Evolutionary conservation across 2,888 invertebrate species (phyloP).

Genomic region (Aporophyla nigra): DNA sequence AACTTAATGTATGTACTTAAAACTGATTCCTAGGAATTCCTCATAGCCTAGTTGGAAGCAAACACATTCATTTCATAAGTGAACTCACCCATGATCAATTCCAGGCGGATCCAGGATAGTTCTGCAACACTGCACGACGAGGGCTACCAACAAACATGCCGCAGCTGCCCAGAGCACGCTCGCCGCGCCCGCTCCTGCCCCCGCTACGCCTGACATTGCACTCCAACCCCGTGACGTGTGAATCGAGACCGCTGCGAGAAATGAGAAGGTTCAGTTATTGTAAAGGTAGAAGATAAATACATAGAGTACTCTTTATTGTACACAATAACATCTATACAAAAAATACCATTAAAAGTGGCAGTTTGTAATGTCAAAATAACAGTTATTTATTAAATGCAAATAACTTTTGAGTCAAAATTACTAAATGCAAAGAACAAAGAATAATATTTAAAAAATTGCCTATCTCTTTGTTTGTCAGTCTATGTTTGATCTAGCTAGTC

Average conservation of each 20-base stretch:
- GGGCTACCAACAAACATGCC: constrained; percentile 88
- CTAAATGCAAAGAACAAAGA: too few relatives aligned
- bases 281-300: neutral
- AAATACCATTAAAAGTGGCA: too few relatives aligned
- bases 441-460: too few relatives aligned
- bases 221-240: constrained; percentile 91
- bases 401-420: too few relatives aligned
- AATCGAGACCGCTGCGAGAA: constrained; percentile 90
- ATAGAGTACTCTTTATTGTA: neutral
- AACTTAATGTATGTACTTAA: neutral
- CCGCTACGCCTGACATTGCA: constrained; percentile 78
- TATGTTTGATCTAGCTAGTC: too few relatives aligned
- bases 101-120: constrained; percentile 88
- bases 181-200: constrained; percentile 81
- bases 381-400: too few relatives aligned
- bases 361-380: too few relatives aligned
- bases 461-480: too few relatives aligned
- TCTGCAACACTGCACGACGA: constrained; percentile 89
- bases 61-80: too few relatives aligned
- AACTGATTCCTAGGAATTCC: neutral
- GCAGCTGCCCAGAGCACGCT: constrained; percentile 90
- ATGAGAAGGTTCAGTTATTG: constrained; percentile 1
- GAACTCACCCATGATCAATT: constrained; percentile 74
- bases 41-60: neutral
- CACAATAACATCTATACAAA: too few relatives aligned